A percentile compares a stretch with the other conserved stretches of the same genome.
These are phyloP conservation scores for Pachymerium ferrugineum DNA, from an alignment of 2,888 invertebrate species.

Conservation along the genomic window DNA sequence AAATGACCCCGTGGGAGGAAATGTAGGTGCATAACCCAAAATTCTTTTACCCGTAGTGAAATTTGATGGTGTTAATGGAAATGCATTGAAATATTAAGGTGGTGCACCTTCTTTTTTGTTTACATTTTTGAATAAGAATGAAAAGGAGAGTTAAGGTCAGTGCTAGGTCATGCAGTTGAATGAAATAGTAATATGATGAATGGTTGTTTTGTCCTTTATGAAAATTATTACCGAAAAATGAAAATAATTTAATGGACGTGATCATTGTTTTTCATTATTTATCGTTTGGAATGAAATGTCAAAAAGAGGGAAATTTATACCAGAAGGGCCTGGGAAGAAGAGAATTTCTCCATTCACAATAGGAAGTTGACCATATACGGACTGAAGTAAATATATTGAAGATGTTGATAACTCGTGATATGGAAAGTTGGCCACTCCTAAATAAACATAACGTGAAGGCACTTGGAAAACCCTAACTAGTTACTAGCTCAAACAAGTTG, in stretches of 20 bases:
- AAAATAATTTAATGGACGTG: neutral
- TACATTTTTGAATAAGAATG: neutral
- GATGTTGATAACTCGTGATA: too few relatives aligned
- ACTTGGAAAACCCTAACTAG: too few relatives aligned
- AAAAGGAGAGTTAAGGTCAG: neutral
- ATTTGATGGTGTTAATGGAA: neutral
- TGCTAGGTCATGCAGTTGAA: neutral
- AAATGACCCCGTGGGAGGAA: slow-evolving; percentile 14
- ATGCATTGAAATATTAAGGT: neutral
- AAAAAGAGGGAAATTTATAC: too few relatives aligned
- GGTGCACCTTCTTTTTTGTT: neutral
- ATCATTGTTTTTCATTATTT: neutral
- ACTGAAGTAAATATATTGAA: too few relatives aligned
- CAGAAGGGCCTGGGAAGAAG: too few relatives aligned
- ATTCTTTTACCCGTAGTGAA: too few relatives aligned
- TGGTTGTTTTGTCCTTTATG: neutral
- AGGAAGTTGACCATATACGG: too few relatives aligned
- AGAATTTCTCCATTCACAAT: too few relatives aligned
- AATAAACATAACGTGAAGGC: too few relatives aligned
- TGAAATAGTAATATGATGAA: slow-evolving; percentile 1
- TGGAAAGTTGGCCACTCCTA: too few relatives aligned
- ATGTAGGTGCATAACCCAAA: neutral
- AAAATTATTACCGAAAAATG: neutral
- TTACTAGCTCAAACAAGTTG: too few relatives aligned
- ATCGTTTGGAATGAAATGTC: neutral